Conservation (phyloP, 1,140 invertebrate species). For the Saccostrea glomerata region DNA sequence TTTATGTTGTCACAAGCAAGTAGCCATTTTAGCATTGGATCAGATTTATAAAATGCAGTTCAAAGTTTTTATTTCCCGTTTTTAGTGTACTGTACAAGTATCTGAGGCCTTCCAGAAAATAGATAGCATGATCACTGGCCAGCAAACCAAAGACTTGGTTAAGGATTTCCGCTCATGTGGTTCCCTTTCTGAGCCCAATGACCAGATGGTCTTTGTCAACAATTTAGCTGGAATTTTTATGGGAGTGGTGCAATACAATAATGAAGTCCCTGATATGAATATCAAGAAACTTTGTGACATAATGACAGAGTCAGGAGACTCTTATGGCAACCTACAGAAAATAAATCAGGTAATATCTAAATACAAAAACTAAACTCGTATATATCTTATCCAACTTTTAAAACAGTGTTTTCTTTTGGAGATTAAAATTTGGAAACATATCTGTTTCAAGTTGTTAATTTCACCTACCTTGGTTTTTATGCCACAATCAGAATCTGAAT, state of each 20-base stretch:
- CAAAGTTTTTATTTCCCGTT: not conserved
- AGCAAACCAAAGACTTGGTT: slow-evolving; percentile 53
- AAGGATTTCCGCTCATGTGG: slow-evolving; percentile 83
- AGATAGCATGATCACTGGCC: slow-evolving; percentile 55
- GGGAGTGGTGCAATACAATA: slow-evolving; percentile 94
- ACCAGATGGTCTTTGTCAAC: slow-evolving; percentile 87
- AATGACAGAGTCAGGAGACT: slow-evolving; percentile 57
- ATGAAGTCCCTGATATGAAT: slow-evolving; percentile 83
- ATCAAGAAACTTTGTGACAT: slow-evolving; percentile 60
- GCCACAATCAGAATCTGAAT: no score
- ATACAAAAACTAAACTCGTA: no score
- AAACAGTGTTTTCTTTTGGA: no score
- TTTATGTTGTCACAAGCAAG: no score
- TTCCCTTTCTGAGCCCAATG: slow-evolving; percentile 80
- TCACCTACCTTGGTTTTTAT: no score
- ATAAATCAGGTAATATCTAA: slow-evolving; percentile 55
- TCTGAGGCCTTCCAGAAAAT: slow-evolving; percentile 61
- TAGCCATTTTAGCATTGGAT: no score
- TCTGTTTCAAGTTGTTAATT: no score
- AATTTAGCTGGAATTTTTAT: slow-evolving; percentile 86
- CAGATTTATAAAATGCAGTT: no score
- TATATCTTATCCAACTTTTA: no score
- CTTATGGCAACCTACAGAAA: slow-evolving; percentile 61
- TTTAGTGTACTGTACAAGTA: slow-evolving; percentile 62
- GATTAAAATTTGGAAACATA: no score